Base-by-base conservation (phyloP, 2,113 vertebrate species). In the Catharus bicknelli region DNA sequence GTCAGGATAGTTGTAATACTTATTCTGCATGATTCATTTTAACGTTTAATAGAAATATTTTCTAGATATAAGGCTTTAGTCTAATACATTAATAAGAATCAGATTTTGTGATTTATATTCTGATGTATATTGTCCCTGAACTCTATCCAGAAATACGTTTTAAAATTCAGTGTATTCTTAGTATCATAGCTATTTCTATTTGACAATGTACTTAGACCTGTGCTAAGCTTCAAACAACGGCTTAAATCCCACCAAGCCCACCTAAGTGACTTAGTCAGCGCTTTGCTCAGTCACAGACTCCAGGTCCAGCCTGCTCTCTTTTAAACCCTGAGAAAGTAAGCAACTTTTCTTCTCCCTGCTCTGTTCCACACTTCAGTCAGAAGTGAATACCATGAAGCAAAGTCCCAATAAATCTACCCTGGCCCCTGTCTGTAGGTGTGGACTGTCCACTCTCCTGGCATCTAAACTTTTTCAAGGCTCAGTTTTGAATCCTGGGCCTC, bases 311-410 rank as follows among this genome's bases (percentile, higher is more conserved):
- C n/a, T 14, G 2, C 21, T 47, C 17, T 54, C 34, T 45, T 54
- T 26, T 59, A 68, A 73, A 50, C 50, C 26, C 57, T n/a, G 14
- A 14, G 19, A 22, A 51, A 67, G 18, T 1, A 23, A 50, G n/a
- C 13, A 27, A 25, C 51, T 70, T 34, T 64, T 27, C 66, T 36
- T 57, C 67, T n/a, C 58, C 22, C 36, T 57, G 21, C 47, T 51
- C 48, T 42, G 5, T 18, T 77, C 51, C 1, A 2, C 20, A 16
- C 36, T 36, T 68, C 36, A 43, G 15, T 6, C 0, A 1, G 16
- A 7, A 2, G 9, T 7, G 30, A 43, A 12, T 38, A 68, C 20
- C 42, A 58, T 0, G 30, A 64, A 68, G 70, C 42, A 85, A 83
- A 84, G 66, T 29, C 79, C 12, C 36, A 47, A 1, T 4, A 5